A percentile compares a stretch with the other conserved stretches of the same genome.
phyloP scores from a whole-genome alignment of 2,113 vertebrate species.

The Nothobranchius kuhntae region DNA sequence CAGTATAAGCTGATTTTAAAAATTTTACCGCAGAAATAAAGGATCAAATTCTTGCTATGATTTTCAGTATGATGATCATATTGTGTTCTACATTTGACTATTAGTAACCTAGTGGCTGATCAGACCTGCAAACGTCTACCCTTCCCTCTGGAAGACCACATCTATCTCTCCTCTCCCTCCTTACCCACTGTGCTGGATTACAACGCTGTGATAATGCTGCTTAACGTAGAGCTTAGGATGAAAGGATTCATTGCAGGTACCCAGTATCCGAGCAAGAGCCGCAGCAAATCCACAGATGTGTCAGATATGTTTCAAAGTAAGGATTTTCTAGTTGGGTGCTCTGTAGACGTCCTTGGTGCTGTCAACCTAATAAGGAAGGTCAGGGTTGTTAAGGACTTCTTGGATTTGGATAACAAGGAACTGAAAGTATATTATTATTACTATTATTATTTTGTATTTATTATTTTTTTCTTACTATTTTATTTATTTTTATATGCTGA shows the following conservation, averaged over 20 bases:
- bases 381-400: constrained; percentile 4
- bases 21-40: background rate
- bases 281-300: constrained; percentile 55
- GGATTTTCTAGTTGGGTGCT: constrained; percentile 35
- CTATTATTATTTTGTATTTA: no score
- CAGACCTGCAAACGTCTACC: constrained; percentile 19
- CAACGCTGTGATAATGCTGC: constrained; percentile 54
- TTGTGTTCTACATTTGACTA: constrained; percentile 1
- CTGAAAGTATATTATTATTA: background rate
- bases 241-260: constrained; percentile 54
- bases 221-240: constrained; percentile 49
- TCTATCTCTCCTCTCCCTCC: constrained; percentile 37
- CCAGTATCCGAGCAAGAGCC: constrained; percentile 47
- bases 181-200: constrained; percentile 47
- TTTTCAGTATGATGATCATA: constrained; percentile 4
- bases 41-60: background rate
- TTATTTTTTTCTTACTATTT: no score
- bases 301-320: constrained; percentile 49
- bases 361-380: constrained; percentile 11
- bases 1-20: background rate
- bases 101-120: background rate
- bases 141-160: constrained; percentile 22
- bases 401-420: constrained; percentile 10
- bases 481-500: no score
- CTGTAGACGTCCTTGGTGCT: background rate